A percentile compares a stretch with the other conserved stretches of the same genome.
phyloP scores from a whole-genome alignment of 2,113 vertebrate genomes.

The Bungarus multicinctus region DNA sequence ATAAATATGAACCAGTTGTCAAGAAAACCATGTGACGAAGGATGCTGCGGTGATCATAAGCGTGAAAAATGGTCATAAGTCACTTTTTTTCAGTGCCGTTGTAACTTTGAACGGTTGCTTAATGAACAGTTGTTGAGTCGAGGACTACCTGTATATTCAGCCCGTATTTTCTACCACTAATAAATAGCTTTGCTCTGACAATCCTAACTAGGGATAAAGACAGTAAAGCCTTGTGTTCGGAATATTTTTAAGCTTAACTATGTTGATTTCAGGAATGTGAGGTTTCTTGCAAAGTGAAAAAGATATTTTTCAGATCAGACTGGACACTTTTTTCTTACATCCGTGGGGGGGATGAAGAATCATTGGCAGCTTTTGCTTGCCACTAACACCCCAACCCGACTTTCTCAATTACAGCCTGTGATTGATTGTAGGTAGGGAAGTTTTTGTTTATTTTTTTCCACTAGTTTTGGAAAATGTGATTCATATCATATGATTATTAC shows the following conservation, averaged over 20 bases:
- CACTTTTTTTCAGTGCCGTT: too few species aligned
- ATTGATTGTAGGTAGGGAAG: neutral
- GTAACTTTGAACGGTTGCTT: too few species aligned
- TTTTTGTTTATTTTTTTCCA: neutral
- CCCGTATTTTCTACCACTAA: neutral
- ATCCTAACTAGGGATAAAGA: neutral
- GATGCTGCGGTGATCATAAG: neutral
- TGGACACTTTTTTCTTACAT: neutral
- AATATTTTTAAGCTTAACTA: neutral
- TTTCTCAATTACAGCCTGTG: neutral
- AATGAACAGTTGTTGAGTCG: too few species aligned
- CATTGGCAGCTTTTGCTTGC: neutral
- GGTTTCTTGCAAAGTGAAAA: neutral
- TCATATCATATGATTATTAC: neutral
- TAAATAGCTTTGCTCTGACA: neutral
- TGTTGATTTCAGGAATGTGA: neutral
- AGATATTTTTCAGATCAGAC: neutral
- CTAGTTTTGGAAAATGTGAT: neutral
- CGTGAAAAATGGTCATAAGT: neutral
- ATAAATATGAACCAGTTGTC: neutral
- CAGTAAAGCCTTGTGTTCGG: neutral
- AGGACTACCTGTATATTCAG: neutral
- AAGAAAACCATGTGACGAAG: too few species aligned
- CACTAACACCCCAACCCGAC: neutral
- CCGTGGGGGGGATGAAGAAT: neutral